Evolutionary conservation across 2,797 vertebrate genomes (phyloP).

Genomic region (Momotus momota): DNA sequence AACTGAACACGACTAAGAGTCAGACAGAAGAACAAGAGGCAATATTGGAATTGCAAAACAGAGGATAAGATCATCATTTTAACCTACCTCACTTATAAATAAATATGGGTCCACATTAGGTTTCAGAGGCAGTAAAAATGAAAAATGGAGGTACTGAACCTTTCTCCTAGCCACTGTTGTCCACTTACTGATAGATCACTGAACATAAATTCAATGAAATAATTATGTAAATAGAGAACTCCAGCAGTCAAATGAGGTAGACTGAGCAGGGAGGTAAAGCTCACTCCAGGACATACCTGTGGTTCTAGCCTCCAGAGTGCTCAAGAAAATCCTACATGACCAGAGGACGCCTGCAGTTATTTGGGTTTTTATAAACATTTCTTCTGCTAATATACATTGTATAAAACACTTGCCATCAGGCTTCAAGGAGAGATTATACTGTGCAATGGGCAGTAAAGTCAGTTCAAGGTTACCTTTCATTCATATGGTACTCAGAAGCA

Average conservation of each 20-base stretch:
- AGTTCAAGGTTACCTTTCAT: neutral
- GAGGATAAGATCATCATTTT: neutral
- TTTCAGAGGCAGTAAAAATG: neutral
- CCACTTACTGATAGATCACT: neutral
- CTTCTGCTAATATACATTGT: neutral
- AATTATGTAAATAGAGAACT: neutral
- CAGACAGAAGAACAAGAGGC: neutral
- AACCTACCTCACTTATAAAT: neutral
- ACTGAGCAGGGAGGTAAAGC: neutral
- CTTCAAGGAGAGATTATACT: neutral
- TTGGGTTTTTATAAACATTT: neutral
- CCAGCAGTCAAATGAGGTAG: neutral
- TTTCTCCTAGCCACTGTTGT: neutral
- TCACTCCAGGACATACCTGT: neutral
- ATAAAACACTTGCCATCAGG: neutral
- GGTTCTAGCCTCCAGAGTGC: neutral
- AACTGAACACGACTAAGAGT: neutral
- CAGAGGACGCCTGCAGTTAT: rapidly evolving
- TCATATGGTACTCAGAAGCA: neutral
- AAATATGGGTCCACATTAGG: neutral
- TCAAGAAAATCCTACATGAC: neutral
- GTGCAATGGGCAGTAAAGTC: neutral
- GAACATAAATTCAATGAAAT: neutral
- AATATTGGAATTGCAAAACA: neutral
- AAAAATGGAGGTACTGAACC: neutral